Evolutionary conservation across 2,113 vertebrate genomes (phyloP), one percentile per base, ranked within the genome.

Genomic region (Bubalus kerabau): DNA sequence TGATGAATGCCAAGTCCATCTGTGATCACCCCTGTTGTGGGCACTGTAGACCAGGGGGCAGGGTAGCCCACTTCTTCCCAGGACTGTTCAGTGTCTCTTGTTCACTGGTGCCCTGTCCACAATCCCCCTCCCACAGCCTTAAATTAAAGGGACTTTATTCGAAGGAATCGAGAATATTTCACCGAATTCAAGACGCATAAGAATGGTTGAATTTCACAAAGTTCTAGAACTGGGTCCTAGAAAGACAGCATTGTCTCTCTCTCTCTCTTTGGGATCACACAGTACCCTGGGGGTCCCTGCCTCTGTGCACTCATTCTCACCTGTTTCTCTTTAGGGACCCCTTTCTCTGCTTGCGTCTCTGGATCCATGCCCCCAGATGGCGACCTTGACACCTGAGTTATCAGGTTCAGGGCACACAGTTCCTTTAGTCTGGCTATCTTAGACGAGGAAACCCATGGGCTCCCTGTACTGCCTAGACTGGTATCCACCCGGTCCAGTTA

Each of bases 11-110:
- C 62, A 10, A n/a, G 11, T 19, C 12, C 3, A 4, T 15, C 59
- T 23, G 26, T 26, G 83, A 15, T 56, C 1, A 19, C 9, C n/a
- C 57, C 17, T n/a, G 90, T 2, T 6, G 43, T 5, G 13, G 80
- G 23, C 0, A 2, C 19, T 26, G 8, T 4, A 2, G 81, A 11
- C 36, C 11, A 16, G 8, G 56, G 32, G 78, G 9, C 59, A 30
- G 14, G 13, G 5, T 2, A 40, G 24, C 46, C 62, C 7, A 2
- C 13, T 76, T 92, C 36, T 14, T 26, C 43, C 23, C 48, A 86
- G 80, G 10, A 82, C 14, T 8, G 78, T 85, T 67, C 50, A 46
- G 36, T 43, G 36, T 10, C 24, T 87, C 46, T 90, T 43, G 8
- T 32, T 80, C 19, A 36, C 4, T 1, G 64, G 48, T 30, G 17